These are phyloP conservation scores for zebrafish (Danio rerio) DNA, from an alignment of 2,113 vertebrate species.

Conservation along the genomic window DNA sequence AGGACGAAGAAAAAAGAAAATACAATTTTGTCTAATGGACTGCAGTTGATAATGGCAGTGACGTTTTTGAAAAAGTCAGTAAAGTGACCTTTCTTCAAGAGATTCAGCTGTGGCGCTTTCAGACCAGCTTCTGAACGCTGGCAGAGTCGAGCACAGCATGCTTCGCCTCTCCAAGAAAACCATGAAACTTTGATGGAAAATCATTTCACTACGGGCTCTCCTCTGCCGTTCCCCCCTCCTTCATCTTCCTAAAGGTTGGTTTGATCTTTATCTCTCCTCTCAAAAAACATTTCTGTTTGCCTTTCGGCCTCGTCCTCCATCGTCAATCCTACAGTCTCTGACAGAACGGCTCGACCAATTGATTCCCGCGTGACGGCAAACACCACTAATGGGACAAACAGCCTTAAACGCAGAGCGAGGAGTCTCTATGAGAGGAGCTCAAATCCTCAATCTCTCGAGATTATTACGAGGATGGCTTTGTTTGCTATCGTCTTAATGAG, in stretches of 20 bases:
- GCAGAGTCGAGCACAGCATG: background rate
- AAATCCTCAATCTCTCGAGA: conserved; percentile 16
- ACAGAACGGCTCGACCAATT: conserved; percentile 41
- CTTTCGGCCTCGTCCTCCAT: background rate
- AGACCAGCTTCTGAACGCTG: conserved; percentile 18
- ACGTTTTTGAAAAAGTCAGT: background rate
- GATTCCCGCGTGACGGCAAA: conserved; percentile 31
- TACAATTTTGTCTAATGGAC: background rate
- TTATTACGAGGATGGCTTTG: conserved; percentile 16
- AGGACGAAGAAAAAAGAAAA: background rate
- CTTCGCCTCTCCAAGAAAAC: conserved; percentile 21
- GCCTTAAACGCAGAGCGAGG: background rate
- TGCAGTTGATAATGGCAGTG: background rate
- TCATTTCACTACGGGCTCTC: conserved; percentile 30
- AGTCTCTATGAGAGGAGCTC: background rate
- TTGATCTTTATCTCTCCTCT: conserved; percentile 45
- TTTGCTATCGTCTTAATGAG: conserved; percentile 30
- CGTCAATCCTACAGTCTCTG: background rate
- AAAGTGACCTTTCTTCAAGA: conserved; percentile 1
- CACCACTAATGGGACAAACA: conserved; percentile 28
- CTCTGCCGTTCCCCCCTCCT: background rate
- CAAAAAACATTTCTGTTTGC: conserved; percentile 33
- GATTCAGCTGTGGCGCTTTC: background rate
- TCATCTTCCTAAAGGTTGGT: conserved; percentile 29
- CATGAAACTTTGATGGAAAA: conserved; percentile 37